Conservation (phyloP, 2,797 vertebrate species). For the Aphelocoma californica region DNA sequence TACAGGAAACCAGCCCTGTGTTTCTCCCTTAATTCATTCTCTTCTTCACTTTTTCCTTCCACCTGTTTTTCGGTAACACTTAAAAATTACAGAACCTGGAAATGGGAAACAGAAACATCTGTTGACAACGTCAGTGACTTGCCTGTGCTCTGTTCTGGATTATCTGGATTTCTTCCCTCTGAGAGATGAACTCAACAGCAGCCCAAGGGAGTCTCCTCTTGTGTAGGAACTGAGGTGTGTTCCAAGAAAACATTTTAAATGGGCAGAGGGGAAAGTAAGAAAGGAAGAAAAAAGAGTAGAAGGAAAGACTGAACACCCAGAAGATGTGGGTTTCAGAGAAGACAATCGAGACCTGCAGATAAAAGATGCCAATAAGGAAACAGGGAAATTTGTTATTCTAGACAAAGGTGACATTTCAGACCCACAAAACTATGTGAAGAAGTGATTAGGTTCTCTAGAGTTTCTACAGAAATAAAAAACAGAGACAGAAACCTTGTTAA, state of each 20-base stretch:
- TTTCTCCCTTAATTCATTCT: neutral
- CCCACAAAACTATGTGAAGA: neutral
- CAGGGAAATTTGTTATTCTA: neutral
- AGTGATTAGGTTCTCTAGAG: neutral
- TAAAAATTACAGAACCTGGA: neutral
- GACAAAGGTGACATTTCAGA: conserved; percentile 5
- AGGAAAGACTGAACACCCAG: neutral
- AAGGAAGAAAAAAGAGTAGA: neutral
- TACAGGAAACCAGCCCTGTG: neutral
- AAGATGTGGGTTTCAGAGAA: neutral
- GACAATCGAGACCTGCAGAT: neutral
- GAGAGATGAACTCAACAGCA: conserved; percentile 8
- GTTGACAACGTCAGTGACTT: neutral
- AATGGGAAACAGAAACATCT: conserved; percentile 36
- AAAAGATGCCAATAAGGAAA: neutral
- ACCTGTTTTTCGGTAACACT: neutral
- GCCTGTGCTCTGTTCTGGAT: neutral
- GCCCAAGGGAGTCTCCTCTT: neutral
- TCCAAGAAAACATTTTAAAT: conserved; percentile 13
- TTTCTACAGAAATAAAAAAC: neutral
- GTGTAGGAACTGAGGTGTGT: neutral
- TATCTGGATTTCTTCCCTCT: conserved; percentile 26
- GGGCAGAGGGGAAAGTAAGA: neutral
- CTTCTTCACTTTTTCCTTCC: neutral
- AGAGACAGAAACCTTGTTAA: neutral